Evolutionary conservation across 2,113 vertebrate genomes (phyloP).

Genomic region (Oplegnathus fasciatus): DNA sequence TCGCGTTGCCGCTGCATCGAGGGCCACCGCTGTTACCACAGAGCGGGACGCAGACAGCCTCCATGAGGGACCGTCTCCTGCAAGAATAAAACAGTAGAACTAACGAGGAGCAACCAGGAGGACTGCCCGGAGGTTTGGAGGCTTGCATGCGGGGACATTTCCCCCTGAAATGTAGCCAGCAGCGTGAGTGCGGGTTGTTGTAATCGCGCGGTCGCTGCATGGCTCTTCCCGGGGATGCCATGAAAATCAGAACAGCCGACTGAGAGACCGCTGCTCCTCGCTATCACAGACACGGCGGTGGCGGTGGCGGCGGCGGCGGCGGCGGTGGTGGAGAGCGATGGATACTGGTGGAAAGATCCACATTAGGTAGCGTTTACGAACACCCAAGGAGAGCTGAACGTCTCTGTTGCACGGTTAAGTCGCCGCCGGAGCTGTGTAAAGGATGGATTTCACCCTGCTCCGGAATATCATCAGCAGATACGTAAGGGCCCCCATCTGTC

Average conservation of each 20-base stretch:
- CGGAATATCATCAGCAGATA: slow-evolving; percentile 84
- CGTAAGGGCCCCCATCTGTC: slow-evolving; percentile 74
- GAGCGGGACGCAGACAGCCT: slow-evolving; percentile 44
- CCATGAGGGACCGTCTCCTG: slow-evolving; percentile 33
- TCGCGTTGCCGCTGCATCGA: slow-evolving; percentile 40
- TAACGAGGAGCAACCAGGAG: not conserved
- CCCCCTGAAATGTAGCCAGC: slow-evolving; percentile 63
- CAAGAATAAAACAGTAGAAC: not conserved
- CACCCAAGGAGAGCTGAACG: slow-evolving; percentile 60
- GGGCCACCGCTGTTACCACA: slow-evolving; percentile 48
- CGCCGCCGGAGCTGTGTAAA: slow-evolving; percentile 60
- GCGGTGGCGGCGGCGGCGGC: slow-evolving; percentile 27
- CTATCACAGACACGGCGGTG: slow-evolving; percentile 62
- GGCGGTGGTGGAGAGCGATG: slow-evolving; percentile 64
- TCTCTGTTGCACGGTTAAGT: slow-evolving; percentile 52
- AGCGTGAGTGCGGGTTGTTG: slow-evolving; percentile 32
- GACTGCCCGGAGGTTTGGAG: not conserved
- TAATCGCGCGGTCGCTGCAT: slow-evolving; percentile 60
- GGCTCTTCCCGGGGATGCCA: slow-evolving; percentile 76
- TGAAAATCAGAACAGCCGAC: slow-evolving; percentile 73
- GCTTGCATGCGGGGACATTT: slow-evolving; percentile 7
- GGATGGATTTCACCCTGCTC: slow-evolving; percentile 83
- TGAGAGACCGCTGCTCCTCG: slow-evolving; percentile 71
- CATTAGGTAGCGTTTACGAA: slow-evolving; percentile 72
- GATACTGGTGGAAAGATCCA: slow-evolving; percentile 55